These are phyloP conservation scores for Pygoscelis antarcticus DNA, from an alignment of 2,113 vertebrate genomes.

Conservation along the genomic window DNA sequence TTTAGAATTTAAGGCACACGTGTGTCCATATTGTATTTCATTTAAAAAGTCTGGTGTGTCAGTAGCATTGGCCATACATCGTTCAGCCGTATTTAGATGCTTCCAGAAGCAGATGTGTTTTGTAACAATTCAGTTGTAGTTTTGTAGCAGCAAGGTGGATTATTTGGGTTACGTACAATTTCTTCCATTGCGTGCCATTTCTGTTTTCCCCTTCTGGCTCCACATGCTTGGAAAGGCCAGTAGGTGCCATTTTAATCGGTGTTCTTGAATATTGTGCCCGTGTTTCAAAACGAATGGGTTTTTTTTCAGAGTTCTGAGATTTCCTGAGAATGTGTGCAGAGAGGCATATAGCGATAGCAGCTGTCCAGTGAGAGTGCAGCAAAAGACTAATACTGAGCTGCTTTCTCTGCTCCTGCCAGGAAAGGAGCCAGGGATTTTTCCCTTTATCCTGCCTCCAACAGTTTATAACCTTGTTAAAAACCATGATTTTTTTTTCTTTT, in stretches of 20 bases:
- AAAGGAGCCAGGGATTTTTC: neutral
- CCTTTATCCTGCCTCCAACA: neutral
- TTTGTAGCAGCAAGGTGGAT: neutral
- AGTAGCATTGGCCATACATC: neutral
- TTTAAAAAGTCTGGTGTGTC: neutral
- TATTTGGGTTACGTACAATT: neutral
- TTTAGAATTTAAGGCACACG: neutral
- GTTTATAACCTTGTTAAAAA: conserved; percentile 6
- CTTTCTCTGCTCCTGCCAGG: neutral
- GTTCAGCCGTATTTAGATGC: neutral
- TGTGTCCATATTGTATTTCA: neutral
- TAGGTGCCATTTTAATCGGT: accelerated
- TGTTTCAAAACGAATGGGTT: neutral
- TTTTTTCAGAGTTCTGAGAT: neutral
- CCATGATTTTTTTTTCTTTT: too few relatives aligned
- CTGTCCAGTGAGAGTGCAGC: neutral
- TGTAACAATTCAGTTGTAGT: neutral
- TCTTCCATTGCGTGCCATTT: neutral
- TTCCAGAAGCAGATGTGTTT: neutral
- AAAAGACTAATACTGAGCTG: neutral
- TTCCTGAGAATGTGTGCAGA: neutral
- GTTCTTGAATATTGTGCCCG: neutral
- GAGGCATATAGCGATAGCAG: neutral
- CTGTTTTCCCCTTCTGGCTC: neutral
- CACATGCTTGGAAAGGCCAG: neutral